These are phyloP conservation scores for Labroides dimidiatus DNA, from an alignment of 2,797 vertebrate genomes.

Conservation along the genomic window DNA sequence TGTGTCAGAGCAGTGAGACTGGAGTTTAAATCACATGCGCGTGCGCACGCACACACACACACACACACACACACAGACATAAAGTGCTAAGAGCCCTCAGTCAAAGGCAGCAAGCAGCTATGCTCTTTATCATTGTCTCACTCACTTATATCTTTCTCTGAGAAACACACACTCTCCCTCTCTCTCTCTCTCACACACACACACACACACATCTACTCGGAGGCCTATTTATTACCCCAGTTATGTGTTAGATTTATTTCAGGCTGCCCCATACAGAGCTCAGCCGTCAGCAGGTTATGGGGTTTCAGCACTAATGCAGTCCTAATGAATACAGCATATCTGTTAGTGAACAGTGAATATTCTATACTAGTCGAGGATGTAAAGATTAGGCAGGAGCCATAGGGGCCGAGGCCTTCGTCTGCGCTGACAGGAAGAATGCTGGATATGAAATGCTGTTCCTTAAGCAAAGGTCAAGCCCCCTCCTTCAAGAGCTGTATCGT, in stretches of 20 bases:
- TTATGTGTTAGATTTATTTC: conserved; percentile 84
- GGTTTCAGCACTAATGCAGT: conserved; percentile 76
- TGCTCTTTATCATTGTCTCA: conserved; percentile 82
- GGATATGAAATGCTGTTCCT: conserved; percentile 53
- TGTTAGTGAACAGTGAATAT: conserved; percentile 59
- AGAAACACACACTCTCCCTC: conserved; percentile 64
- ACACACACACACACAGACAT: conserved; percentile 52
- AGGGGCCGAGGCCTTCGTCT: conserved; percentile 41
- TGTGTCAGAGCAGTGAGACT: conserved; percentile 93
- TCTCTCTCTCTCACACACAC: no score
- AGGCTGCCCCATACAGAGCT: conserved; percentile 66
- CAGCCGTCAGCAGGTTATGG: conserved; percentile 77
- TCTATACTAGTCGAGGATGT: conserved; percentile 52
- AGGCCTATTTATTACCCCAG: conserved; percentile 80
- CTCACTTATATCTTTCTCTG: conserved; percentile 79
- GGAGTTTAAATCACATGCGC: conserved; percentile 90
- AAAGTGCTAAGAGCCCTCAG: conserved; percentile 80
- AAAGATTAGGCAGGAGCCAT: conserved; percentile 67
- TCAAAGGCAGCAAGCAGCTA: conserved; percentile 77
- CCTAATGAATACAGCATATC: conserved; percentile 80
- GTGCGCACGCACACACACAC: conserved; percentile 55
- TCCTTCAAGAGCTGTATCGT: conserved; percentile 32
- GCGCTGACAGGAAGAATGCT: conserved; percentile 61
- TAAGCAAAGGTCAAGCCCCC: conserved; percentile 56
- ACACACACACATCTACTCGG: conserved; percentile 39